Percentiles rank a stretch among this genome's conserved stretches.
These are phyloP conservation scores for Bubo scandiacus DNA, from an alignment of 2,113 vertebrate genomes.

Conservation along the genomic window DNA sequence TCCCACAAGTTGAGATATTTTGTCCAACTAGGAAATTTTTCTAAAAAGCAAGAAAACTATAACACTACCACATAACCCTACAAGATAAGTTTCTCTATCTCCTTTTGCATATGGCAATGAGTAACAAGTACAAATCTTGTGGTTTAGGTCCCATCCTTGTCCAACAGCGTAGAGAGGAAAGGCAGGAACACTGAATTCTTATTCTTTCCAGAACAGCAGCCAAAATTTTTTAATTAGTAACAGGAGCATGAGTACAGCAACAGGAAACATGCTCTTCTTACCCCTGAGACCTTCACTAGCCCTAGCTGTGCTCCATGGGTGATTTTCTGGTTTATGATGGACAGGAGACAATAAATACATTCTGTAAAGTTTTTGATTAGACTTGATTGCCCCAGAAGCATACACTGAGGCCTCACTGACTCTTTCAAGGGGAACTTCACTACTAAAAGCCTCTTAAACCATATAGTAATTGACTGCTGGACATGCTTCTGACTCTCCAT, in stretches of 20 bases:
- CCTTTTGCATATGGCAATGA: background rate
- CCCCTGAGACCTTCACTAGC: background rate
- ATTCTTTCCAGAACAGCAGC: constrained; percentile 32
- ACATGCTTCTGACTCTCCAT: fast-evolving
- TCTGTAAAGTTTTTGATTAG: background rate
- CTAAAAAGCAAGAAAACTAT: too few species aligned
- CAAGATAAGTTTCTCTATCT: background rate
- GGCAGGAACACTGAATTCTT: background rate
- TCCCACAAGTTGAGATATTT: background rate
- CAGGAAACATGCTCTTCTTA: background rate
- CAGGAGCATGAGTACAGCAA: background rate
- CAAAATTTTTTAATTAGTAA: background rate
- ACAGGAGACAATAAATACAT: background rate
- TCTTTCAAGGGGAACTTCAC: background rate
- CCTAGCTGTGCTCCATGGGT: fast-evolving
- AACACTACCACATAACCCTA: background rate
- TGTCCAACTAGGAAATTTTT: background rate
- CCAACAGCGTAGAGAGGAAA: background rate
- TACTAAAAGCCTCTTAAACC: background rate
- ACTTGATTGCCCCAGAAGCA: background rate
- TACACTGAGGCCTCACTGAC: background rate
- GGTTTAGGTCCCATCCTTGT: background rate
- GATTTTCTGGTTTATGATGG: background rate
- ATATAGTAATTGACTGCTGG: background rate
- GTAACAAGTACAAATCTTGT: background rate